phyloP scores from a whole-genome alignment of 2,113 vertebrate species.

The Montifringilla adamsi region DNA sequence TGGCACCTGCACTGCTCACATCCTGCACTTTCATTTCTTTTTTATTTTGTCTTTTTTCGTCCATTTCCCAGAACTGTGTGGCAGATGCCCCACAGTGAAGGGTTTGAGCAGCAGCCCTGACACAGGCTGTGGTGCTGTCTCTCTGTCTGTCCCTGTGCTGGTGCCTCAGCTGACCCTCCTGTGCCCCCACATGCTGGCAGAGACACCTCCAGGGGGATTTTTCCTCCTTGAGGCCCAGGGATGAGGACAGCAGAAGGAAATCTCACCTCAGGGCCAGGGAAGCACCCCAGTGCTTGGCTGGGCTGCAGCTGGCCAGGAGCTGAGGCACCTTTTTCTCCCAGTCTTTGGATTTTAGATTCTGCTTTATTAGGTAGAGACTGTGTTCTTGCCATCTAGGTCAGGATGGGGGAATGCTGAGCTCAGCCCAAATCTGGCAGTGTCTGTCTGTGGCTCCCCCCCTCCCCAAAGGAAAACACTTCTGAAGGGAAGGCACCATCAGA shows the following conservation, averaged over 20 bases:
- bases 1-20: background rate
- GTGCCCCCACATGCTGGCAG: background rate
- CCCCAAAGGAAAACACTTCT: slow-evolving; percentile 43
- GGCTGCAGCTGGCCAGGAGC: background rate
- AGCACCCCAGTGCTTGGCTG: background rate
- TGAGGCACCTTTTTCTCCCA: slow-evolving; percentile 19
- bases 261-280: background rate
- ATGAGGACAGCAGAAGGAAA: background rate
- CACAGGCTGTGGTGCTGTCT: background rate
- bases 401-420: background rate
- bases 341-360: background rate
- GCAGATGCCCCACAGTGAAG: background rate
- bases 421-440: slow-evolving; percentile 6
- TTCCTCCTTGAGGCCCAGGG: background rate
- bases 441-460: background rate
- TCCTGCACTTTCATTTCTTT: slow-evolving; percentile 14
- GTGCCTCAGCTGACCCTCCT: background rate
- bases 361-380: slow-evolving; percentile 19
- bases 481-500: background rate
- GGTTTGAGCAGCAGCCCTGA: slow-evolving; percentile 24
- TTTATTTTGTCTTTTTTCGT: background rate
- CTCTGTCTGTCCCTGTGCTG: background rate
- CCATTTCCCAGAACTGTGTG: slow-evolving; percentile 20
- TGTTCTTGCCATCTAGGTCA: background rate
- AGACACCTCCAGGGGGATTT: background rate